Conservation (phyloP, 2,888 invertebrate genomes). For the Papilio elwesi region DNA sequence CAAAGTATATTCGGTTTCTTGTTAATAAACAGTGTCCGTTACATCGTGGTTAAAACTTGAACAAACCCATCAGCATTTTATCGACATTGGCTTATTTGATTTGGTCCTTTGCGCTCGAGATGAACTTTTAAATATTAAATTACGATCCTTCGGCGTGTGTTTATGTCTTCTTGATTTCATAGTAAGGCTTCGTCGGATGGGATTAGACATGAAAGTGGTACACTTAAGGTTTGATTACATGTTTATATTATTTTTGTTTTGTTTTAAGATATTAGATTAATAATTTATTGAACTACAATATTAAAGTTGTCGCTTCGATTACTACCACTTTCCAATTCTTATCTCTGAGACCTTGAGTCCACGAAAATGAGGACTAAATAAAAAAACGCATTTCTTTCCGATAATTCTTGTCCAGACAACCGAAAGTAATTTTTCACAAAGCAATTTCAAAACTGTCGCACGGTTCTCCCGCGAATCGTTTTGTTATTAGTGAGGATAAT, state of each 20-base stretch:
- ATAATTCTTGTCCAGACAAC: conserved; percentile 26
- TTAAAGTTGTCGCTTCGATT: no score
- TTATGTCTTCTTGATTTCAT: conserved; percentile 9
- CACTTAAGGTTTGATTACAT: not conserved
- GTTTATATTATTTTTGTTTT: not conserved
- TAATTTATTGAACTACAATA: no score
- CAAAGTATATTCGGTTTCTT: no score
- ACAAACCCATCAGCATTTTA: not conserved
- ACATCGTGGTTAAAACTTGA: conserved; percentile 6
- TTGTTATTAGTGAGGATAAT: conserved; percentile 51
- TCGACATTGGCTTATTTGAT: conserved; percentile 29
- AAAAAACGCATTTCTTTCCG: conserved; percentile 16
- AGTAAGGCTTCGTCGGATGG: conserved; percentile 5
- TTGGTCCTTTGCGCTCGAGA: conserved; percentile 18
- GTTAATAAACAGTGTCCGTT: not conserved
- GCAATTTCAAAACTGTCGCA: conserved; percentile 66
- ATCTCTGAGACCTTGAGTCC: not conserved
- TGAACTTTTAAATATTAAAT: conserved; percentile 20
- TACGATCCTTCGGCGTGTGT: not conserved
- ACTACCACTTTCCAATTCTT: no score
- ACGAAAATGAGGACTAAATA: not conserved
- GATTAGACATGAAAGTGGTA: not conserved
- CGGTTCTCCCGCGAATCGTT: conserved; percentile 54
- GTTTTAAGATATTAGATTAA: no score
- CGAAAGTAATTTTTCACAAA: conserved; percentile 60